These are phyloP conservation scores for Synaphobranchus kaupii DNA, from an alignment of 2,797 vertebrate genomes.

Conservation along the genomic window DNA sequence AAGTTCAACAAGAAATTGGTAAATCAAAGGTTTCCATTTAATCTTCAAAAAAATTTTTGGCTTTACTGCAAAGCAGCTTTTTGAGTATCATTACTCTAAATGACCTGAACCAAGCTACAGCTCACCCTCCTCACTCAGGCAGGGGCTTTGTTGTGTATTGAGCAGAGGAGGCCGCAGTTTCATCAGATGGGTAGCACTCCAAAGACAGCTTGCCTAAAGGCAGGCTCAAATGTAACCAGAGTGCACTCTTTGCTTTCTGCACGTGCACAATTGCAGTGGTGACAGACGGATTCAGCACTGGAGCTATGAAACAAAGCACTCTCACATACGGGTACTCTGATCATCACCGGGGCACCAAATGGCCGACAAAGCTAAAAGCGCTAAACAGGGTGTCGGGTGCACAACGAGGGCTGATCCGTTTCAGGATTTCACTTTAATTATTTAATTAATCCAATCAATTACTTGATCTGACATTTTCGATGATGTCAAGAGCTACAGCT, in stretches of 20 bases:
- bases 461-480: neutral
- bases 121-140: constrained; percentile 17
- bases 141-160: constrained; percentile 39
- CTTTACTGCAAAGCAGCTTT: neutral
- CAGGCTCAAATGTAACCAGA: constrained; percentile 16
- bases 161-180: constrained; percentile 44
- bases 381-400: neutral
- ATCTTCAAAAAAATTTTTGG: neutral
- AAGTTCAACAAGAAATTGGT: neutral
- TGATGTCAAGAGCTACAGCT: neutral
- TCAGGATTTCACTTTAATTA: constrained; percentile 2
- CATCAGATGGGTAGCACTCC: constrained; percentile 58
- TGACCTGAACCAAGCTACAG: constrained; percentile 31
- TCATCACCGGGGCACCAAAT: neutral
- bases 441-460: neutral
- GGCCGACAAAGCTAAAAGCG: neutral
- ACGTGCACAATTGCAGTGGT: neutral
- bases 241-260: neutral
- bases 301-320: neutral
- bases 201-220: constrained; percentile 64
- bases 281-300: neutral
- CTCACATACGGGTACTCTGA: neutral
- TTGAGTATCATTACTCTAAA: neutral
- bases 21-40: neutral
- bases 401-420: neutral